Base-by-base conservation (phyloP, 2,113 vertebrate genomes). In the Sakesphorus luctuosus region DNA sequence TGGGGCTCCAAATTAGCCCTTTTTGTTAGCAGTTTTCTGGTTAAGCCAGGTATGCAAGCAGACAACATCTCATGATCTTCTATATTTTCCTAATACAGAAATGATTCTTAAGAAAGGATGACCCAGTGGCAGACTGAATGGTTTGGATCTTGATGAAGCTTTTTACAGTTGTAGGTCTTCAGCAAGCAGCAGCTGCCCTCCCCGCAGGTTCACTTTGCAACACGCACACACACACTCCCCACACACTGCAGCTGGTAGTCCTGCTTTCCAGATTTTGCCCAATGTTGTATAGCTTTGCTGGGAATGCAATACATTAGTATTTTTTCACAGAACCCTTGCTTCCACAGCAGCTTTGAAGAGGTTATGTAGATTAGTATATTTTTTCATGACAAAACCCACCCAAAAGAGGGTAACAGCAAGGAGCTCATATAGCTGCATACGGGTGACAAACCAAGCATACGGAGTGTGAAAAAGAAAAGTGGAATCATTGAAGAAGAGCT, bases 391-490 rank as follows among this genome's bases (percentile, higher is more conserved):
- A 77, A 92, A 96, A 85, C 26, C 14, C 47, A 62, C 28, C 63
- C 89, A 83, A 87, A 94, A 89, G 50, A 74, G 38, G 43, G 6
- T 35, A 91, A 73, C 35, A 68, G 59, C 35, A 55, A 94, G 26
- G 29, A 89, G 49, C 28, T 84, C 52, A 5, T 69, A 46, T 66
- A 84, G 73, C 50, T 84, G 43, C 0, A 2, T 62, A 67, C 0
- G 38, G 26, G 65, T 86, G 92, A 88, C 52, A 95, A 86, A 92
- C 65, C 85, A 83, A 72, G 36, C 92, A 94, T 78, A 96, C 86
- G 94, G 88, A 96, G 52, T 65, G 92, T 61, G 92, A 96, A 93
- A 96, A 94, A 58, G 55, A 82, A 47, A 73, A 84, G 38, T 44
- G 33, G 92, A 91, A 89, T 87, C 65, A 86, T 49, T 91, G 68